Percentiles rank a stretch among this genome's conserved stretches.
Evolutionary conservation across 2,888 invertebrate genomes (phyloP).

Genomic region (Nyleta sp.): DNA sequence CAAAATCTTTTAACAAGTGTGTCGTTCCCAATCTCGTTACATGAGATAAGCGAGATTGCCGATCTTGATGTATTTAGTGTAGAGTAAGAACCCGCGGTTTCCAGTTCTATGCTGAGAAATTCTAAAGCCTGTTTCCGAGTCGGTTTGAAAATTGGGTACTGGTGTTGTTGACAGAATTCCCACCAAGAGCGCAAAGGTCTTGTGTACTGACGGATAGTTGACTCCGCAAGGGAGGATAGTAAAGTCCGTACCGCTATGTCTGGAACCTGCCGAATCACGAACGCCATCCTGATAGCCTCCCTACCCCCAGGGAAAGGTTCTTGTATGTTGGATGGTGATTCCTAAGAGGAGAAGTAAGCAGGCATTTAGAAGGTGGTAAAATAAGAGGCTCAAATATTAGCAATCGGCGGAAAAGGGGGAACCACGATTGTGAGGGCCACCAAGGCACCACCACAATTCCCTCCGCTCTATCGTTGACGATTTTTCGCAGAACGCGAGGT

Average conservation of each 20-base stretch:
- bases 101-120: slow-evolving; percentile 28
- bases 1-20: slow-evolving; percentile 2
- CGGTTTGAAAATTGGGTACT: slow-evolving; percentile 16
- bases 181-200: slow-evolving; percentile 47
- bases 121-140: slow-evolving; percentile 8
- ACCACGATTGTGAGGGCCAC: slow-evolving; percentile 17
- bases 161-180: slow-evolving; percentile 26
- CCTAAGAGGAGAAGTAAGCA: slow-evolving; percentile 19
- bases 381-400: not conserved
- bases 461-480: not conserved
- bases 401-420: not conserved
- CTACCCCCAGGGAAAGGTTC: slow-evolving; percentile 9
- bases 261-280: not conserved
- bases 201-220: slow-evolving; percentile 56
- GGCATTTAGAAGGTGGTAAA: not conserved
- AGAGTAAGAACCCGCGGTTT: not conserved
- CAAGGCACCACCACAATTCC: not conserved
- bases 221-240: slow-evolving; percentile 42
- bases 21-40: not conserved
- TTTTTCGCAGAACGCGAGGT: not conserved
- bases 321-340: not conserved
- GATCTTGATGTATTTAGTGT: not conserved
- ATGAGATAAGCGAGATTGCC: not conserved
- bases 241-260: not conserved
- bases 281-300: slow-evolving; percentile 16